Evolutionary conservation across 2,888 invertebrate genomes (phyloP), one percentile per base, ranked within the genome.

Genomic region (Phragmatobia fuliginosa): DNA sequence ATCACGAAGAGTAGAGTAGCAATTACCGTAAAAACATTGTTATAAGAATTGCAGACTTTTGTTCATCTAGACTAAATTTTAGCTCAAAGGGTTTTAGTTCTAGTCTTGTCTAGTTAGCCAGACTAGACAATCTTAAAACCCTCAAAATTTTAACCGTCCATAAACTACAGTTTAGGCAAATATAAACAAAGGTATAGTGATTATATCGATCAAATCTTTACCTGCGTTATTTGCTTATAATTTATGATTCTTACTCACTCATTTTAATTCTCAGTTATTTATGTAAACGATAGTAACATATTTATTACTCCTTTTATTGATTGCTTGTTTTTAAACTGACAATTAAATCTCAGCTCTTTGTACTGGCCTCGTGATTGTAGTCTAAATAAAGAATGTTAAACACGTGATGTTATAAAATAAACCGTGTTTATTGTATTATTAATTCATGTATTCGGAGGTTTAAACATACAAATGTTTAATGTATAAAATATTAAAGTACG

Each of bases 301-400:
- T 49, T 16, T 61, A 21, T 49, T 16, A 25, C 6, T 45, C 52
- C 25, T 25, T 52, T 56, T 56, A 56, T 28, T 56, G 25, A 4
- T 56, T 28, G 28, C 1, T 25, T 60, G 18, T 65, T 31, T 11
- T 31, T 36, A 38, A 36, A 36, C 28, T 36, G 65, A 28, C 56
- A 33, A 33, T 67, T 67, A 49, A n/a, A 28, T 41, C 49, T 32
- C 52, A 49, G n/a, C 16, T 36, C 25, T 62, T 63, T 68, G 58
- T 45, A 45, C 6, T 31, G n/a, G n/a, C 49, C 49, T 52, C 36
- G 31, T 52, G 41, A n/a, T 66, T 66, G 38, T 64, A 68, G 28
- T 2, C 32, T 68, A 36, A 65, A 69, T 69, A 65, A 69, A 36
- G 38, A 68, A 41, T 59, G 21, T 45, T 31, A 59, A 60, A 68